Evolutionary conservation across 2,888 invertebrate genomes (phyloP), one percentile per base, ranked within the genome.

Genomic region (Epirrhoe alternata): DNA sequence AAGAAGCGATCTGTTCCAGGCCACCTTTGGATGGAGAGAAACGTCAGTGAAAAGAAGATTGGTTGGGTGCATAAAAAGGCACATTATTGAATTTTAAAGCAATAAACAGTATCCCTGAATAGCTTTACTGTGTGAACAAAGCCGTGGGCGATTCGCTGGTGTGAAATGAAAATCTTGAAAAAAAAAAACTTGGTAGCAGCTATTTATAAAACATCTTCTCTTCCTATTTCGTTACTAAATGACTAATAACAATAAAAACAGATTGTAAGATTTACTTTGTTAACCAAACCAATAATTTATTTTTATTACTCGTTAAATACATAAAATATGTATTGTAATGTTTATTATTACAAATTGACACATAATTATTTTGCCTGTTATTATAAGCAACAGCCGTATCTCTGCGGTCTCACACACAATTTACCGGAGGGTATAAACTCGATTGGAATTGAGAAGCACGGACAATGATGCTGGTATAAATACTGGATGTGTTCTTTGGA

Each of bases 391-490:
- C 61, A 64, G 53, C 75, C 73, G 69, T 81, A 79, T 78, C 77
- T 80, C 83, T 88, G 89, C 82, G 89, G 89, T 89, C 84, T 86
- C 84, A 77, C 83, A 84, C 81, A 85, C 86, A 89, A 87, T 88
- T 85, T 78, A 85, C 89, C 87, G 72, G 80, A 78, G 87, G 90
- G 86, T 84, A 86, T 82, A 79, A 86, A 79, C 82, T 83, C 82
- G 75, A 77, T 81, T 81, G 80, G 81, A 82, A 72, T 74, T 77
- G 78, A 77, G 73, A 69, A 83, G 81, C 77, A 78, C 76, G 80
- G 73, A 80, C 74, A 80, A 79, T 78, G 79, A 77, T 74, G 64
- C 31, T 54, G 66, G 69, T 68, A 63, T 56, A 71, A 5, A 5
- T 7, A 5, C 69, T 74, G 63, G 71, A 74, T 68, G 58, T 50